phyloP scores from a whole-genome alignment of 2,888 invertebrate species.

The Cantharis rustica region DNA sequence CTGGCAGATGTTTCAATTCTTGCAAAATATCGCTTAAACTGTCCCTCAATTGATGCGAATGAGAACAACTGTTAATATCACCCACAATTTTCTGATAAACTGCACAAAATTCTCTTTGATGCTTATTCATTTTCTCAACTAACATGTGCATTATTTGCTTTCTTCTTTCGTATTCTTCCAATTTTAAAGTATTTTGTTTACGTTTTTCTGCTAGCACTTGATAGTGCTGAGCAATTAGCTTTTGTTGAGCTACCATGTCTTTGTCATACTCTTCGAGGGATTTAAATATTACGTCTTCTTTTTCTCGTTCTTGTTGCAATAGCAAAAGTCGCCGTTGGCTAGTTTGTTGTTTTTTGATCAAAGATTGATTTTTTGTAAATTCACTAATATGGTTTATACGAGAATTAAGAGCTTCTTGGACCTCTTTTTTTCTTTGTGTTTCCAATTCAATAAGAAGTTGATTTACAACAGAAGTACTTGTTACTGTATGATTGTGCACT shows the following conservation, averaged over 20 bases:
- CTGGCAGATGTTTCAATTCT: constrained; percentile 54
- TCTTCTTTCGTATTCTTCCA: constrained; percentile 55
- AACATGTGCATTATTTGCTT: constrained; percentile 38
- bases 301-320: constrained; percentile 55
- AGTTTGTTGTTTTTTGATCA: constrained; percentile 43
- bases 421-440: constrained; percentile 42
- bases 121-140: constrained; percentile 62
- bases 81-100: constrained; percentile 62
- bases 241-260: constrained; percentile 59
- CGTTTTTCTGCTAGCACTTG: constrained; percentile 55
- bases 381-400: constrained; percentile 50
- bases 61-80: constrained; percentile 48
- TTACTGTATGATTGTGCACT: neutral
- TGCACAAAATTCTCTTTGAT: constrained; percentile 62
- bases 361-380: constrained; percentile 46
- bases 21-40: constrained; percentile 52
- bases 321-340: constrained; percentile 49
- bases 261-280: constrained; percentile 61
- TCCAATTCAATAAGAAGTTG: constrained; percentile 43
- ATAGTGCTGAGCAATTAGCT: constrained; percentile 57
- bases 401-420: constrained; percentile 48
- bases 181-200: constrained; percentile 59
- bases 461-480: constrained; percentile 8
- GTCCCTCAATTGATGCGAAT: constrained; percentile 35
- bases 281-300: constrained; percentile 57